Percentiles rank a stretch among this genome's conserved stretches.
Evolutionary conservation across 2,113 vertebrate genomes (phyloP).

Genomic region (Amphiprion ocellaris): DNA sequence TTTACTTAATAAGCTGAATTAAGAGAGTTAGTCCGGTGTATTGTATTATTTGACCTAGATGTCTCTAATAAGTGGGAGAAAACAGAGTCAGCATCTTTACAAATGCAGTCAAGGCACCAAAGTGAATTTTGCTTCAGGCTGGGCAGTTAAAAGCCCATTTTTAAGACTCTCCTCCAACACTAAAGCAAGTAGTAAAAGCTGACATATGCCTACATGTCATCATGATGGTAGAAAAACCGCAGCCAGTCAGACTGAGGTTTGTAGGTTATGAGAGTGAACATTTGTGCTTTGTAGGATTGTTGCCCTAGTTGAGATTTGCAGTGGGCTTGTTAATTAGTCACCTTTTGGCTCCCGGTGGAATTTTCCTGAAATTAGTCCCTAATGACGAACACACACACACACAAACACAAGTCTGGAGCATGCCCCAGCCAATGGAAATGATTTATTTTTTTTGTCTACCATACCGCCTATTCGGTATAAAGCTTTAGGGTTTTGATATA

Average conservation of each 20-base stretch:
- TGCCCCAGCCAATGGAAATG: not conserved
- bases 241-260: constrained; percentile 53
- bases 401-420: constrained; percentile 8
- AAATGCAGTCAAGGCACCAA: not conserved
- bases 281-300: constrained; percentile 18
- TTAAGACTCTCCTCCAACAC: not conserved
- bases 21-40: not conserved
- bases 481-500: not conserved
- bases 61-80: not conserved
- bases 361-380: constrained; percentile 54
- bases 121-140: constrained; percentile 11
- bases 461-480: not conserved
- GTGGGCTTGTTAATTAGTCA: constrained; percentile 55
- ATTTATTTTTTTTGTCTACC: not conserved
- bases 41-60: constrained; percentile 6
- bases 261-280: constrained; percentile 22
- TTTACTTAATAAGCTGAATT: constrained; percentile 6
- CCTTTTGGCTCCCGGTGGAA: constrained; percentile 44
- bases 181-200: constrained; percentile 38
- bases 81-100: not conserved
- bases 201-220: constrained; percentile 15
- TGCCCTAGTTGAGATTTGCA: constrained; percentile 42
- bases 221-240: constrained; percentile 14
- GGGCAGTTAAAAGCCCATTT: constrained; percentile 5
- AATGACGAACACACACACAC: constrained; percentile 39